phyloP scores from a whole-genome alignment of 1,140 invertebrate species.

The Drosophila nasuta region DNA sequence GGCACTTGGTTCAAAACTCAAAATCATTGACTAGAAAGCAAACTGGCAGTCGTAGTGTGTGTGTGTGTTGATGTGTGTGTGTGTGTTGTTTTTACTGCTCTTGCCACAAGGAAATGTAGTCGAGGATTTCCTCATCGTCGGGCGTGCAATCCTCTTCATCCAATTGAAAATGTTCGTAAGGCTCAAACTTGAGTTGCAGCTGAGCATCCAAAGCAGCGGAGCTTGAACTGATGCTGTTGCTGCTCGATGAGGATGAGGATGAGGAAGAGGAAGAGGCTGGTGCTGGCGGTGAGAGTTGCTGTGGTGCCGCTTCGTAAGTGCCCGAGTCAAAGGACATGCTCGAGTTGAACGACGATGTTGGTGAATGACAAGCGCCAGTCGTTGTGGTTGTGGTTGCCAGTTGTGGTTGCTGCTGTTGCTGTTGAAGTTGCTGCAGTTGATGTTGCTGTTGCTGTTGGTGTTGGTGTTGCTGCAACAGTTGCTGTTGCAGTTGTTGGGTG shows the following conservation, averaged over 20 bases:
- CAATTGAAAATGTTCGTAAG: slow-evolving; percentile 90
- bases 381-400: background rate
- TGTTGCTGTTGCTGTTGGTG: slow-evolving; percentile 3
- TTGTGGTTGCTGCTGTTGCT: slow-evolving; percentile 6
- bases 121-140: slow-evolving; percentile 95
- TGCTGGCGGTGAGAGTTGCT: slow-evolving; percentile 58
- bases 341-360: slow-evolving; percentile 92
- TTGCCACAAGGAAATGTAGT: slow-evolving; percentile 95
- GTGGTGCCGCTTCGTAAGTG: slow-evolving; percentile 81
- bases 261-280: slow-evolving; percentile 1
- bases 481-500: no score
- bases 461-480: no score
- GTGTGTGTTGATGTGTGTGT: background rate
- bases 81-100: slow-evolving; percentile 85
- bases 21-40: slow-evolving; percentile 69
- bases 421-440: slow-evolving; percentile 2
- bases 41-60: slow-evolving; percentile 39
- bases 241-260: background rate
- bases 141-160: slow-evolving; percentile 89
- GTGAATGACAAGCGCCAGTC: slow-evolving; percentile 85
- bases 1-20: slow-evolving; percentile 69
- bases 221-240: slow-evolving; percentile 62
- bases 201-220: slow-evolving; percentile 44
- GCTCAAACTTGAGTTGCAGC: slow-evolving; percentile 86
- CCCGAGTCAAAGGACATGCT: slow-evolving; percentile 88